Evolutionary conservation across 2,888 invertebrate species (phyloP).

Genomic region (Leucozona laternaria): DNA sequence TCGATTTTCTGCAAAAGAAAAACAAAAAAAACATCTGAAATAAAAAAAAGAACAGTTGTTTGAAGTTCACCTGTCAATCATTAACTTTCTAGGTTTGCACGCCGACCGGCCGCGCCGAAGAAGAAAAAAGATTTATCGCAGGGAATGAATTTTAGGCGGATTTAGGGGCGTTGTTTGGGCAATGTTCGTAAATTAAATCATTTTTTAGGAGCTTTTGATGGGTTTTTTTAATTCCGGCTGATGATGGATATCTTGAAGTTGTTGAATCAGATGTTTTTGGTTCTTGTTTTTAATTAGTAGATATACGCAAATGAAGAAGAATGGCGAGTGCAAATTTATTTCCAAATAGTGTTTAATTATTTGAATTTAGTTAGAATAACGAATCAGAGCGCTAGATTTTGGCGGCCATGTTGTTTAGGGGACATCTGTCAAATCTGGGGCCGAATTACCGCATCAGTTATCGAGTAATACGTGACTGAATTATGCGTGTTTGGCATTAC

Average conservation of each 20-base stretch:
- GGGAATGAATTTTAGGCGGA: background rate
- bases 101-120: no score
- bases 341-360: background rate
- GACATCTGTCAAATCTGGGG: no score
- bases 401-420: no score
- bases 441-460: no score
- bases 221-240: background rate
- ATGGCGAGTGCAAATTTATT: background rate
- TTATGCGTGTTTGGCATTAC: no score
- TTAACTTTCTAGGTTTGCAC: constrained; percentile 38
- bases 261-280: background rate
- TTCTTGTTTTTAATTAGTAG: background rate
- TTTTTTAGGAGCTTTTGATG: constrained; percentile 15
- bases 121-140: constrained; percentile 40
- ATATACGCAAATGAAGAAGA: no score
- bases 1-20: background rate
- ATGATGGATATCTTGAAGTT: background rate
- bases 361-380: no score
- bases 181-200: constrained; percentile 24
- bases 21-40: background rate
- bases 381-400: no score
- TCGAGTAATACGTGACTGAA: no score
- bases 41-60: constrained; percentile 13
- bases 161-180: constrained; percentile 9
- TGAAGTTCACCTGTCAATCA: constrained; percentile 64